Evolutionary conservation across 2,797 vertebrate genomes (phyloP), one percentile per base, ranked within the genome.

Genomic region (Crax fasciolata): DNA sequence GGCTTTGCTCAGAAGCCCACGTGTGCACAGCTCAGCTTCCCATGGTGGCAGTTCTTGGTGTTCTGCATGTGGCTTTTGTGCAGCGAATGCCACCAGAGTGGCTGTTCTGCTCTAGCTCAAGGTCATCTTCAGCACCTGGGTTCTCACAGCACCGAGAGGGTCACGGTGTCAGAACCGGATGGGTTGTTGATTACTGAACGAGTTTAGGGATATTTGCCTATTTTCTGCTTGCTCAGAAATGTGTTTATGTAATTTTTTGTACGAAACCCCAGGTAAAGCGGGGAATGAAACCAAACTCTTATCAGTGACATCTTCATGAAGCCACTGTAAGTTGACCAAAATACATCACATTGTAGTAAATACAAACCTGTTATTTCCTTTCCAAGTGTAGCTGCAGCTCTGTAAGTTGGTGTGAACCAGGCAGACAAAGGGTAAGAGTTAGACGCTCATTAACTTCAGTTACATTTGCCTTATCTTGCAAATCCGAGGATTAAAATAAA

Each of bases 1-100:
- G 1, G 10, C 2, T 13, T 19, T 38, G 17, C 21, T 51, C 3
- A 0, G 1, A 46, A 24, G 14, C 3, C 49, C 1, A 0, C 0
- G 35, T 2, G 2, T 61, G 62, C 18, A 2, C 52, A 48, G 58
- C 49, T 43, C 39, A 19, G n/a, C 49, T 28, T 10, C 62, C 61
- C 43, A 23, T 1, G 24, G 7, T 3, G 12, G 19, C 39, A 30
- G 57, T n/a, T 41, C 57, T 16, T 1, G 8, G 44, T 38, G 20
- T 18, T 3, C 71, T 57, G 41, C 35, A 19, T 19, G 39, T 13
- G 59, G 38, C 27, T 62, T 13, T 5, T 19, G 27, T 13, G 7
- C 6, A 19, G 59, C 11, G 30, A 49, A 10, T 46, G n/a, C 51
- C 32, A 17, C 38, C 28, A 5, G 3, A 0, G 0, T 20, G 68